Evolutionary conservation across 2,797 vertebrate genomes (phyloP), one percentile per base, ranked within the genome.

Genomic region (Brotula barbata): DNA sequence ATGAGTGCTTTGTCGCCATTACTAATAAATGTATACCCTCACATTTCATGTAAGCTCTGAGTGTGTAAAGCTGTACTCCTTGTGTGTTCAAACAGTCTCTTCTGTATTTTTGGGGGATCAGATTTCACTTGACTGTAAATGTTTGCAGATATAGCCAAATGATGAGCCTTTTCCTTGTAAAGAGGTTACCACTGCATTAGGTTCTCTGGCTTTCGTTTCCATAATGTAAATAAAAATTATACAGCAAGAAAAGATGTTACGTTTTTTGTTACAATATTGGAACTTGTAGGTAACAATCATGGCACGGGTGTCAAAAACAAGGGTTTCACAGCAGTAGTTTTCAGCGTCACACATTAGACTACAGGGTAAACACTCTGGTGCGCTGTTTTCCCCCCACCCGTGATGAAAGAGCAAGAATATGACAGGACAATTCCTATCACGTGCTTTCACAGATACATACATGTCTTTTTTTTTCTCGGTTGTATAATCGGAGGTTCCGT

Each of bases 191-290:
- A 45, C 73, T 71, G 58, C 65, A 75, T 84, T 66, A 34, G 33
- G 49, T 54, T 74, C 75, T 73, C 59, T 75, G 57, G 69, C 80
- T 84, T 85, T 71, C 64, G 72, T 85, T 82, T 83, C 79, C 64
- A 87, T 62, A 58, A 45, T 93, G 92, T 93, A 93, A 93, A 93
- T 93, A 93, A 93, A 93, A 81, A 58, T 72, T 64, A 56, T 74
- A 71, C 64, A 16, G 73, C 39, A 73, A 63, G 25, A 72, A 73
- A 71, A 40, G 5, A 1, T n/a, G 16, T 63, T 71, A 34, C 12
- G 7, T 58, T 76, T 46, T 62, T 48, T 65, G 34, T 33, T 21
- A 44, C 10, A 36, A 53, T 55, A 12, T 25, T 6, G 46, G 7
- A 0, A 52, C 9, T 43, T 12, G 3, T 28, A 28, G 25, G 51